Conservation (phyloP, 2,797 vertebrate species). For the Periparus ater region DNA sequence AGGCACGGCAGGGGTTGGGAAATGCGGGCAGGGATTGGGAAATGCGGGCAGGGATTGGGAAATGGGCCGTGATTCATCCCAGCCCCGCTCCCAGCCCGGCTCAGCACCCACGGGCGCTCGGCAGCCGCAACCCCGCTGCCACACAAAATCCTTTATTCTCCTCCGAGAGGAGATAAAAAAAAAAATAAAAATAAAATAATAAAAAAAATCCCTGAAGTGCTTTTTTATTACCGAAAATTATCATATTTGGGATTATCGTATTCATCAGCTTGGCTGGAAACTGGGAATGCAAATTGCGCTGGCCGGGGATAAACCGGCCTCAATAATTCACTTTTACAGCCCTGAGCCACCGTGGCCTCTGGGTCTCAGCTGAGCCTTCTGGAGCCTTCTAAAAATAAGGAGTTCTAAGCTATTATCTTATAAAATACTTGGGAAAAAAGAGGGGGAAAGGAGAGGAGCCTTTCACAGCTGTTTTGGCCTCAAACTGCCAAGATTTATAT, state of each 20-base stretch:
- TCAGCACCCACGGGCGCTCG: background rate
- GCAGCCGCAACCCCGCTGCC: background rate
- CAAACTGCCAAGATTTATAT: background rate
- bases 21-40: background rate
- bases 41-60: background rate
- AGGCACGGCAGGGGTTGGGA: background rate
- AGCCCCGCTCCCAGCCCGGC: background rate
- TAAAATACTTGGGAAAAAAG: background rate
- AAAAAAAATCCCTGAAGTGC: background rate
- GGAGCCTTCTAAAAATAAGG: background rate
- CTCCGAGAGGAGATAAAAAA: background rate
- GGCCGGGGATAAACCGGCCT: background rate
- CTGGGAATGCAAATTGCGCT: background rate
- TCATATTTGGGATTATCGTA: background rate
- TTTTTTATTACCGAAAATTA: background rate
- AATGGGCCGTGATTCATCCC: background rate
- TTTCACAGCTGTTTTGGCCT: background rate
- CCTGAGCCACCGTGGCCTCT: too few relatives aligned
- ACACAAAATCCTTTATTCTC: rapidly evolving
- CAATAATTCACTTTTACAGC: background rate
- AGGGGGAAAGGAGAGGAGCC: background rate
- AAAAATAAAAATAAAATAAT: rapidly evolving
- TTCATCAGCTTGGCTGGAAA: background rate
- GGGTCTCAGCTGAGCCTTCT: background rate
- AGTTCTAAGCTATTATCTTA: background rate